These are phyloP conservation scores for Actinia tenebrosa DNA, from an alignment of 64 coral and sea anemone genomes.

Conservation along the genomic window DNA sequence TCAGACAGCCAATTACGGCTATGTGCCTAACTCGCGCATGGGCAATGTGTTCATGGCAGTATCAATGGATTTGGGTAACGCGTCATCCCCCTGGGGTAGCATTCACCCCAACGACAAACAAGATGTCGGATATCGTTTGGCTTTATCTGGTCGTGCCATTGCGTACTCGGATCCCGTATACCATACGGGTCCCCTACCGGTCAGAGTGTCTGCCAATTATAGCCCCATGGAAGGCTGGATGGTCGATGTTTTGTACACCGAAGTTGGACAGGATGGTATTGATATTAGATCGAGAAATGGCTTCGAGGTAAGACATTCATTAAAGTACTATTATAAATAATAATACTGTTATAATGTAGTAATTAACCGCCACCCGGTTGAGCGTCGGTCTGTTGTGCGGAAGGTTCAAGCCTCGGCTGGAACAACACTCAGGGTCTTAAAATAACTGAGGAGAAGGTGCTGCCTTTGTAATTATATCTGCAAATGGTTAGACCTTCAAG, in stretches of 20 bases:
- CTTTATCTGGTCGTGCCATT: slow-evolving; percentile 76
- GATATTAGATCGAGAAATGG: slow-evolving; percentile 50
- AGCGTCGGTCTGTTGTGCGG: too few species aligned
- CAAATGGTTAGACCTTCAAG: too few species aligned
- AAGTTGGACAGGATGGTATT: slow-evolving; percentile 67
- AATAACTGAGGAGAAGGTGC: too few species aligned
- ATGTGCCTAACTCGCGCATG: slow-evolving; percentile 69
- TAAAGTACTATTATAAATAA: too few species aligned
- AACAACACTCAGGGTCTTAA: too few species aligned
- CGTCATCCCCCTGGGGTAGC: slow-evolving; percentile 72
- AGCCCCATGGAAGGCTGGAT: slow-evolving; percentile 15
- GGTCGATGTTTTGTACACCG: slow-evolving; percentile 43
- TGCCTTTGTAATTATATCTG: too few species aligned
- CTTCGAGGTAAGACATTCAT: slow-evolving; percentile 47
- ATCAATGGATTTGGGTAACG: slow-evolving; percentile 91
- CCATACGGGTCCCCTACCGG: slow-evolving; percentile 65
- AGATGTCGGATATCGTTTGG: slow-evolving; percentile 76
- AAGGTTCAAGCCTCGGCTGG: too few species aligned
- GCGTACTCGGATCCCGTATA: slow-evolving; percentile 71
- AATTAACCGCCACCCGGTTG: too few species aligned
- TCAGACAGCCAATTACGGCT: slow-evolving; percentile 91
- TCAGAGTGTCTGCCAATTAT: not conserved
- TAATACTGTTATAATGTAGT: too few species aligned
- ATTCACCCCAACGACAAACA: slow-evolving; percentile 93
- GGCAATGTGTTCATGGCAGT: slow-evolving; percentile 94